Percentiles rank a stretch among this genome's conserved stretches.
Evolutionary conservation across 2,113 vertebrate species (phyloP).

Genomic region (Rhagologus leucostigma): DNA sequence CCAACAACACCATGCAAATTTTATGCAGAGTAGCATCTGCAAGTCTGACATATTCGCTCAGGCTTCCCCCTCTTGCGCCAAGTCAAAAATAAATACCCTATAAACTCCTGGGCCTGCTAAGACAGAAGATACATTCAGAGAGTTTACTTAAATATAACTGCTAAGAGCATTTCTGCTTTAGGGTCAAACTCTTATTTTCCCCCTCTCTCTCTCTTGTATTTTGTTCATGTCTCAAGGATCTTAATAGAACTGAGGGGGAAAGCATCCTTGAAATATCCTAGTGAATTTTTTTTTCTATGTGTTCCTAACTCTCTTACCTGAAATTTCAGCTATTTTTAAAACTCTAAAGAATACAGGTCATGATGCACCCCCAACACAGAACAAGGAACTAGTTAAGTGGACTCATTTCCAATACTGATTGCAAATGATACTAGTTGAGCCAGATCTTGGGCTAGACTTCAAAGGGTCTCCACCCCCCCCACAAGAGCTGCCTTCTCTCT

Average conservation of each 20-base stretch:
- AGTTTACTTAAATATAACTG: background rate
- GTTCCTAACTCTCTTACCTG: background rate
- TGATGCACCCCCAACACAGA: background rate
- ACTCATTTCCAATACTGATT: slow-evolving; percentile 33
- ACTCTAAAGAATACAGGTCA: background rate
- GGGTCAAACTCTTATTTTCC: background rate
- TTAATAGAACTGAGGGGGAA: background rate
- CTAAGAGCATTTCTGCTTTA: background rate
- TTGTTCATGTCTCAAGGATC: background rate
- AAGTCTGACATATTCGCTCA: background rate
- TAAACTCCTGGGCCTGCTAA: background rate
- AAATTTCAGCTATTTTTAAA: background rate
- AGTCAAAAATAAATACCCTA: slow-evolving; percentile 22
- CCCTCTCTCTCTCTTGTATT: background rate
- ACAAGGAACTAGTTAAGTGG: background rate
- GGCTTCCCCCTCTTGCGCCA: background rate
- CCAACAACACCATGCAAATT: background rate
- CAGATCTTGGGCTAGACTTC: background rate
- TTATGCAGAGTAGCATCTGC: background rate
- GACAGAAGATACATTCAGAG: background rate
- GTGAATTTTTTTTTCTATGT: background rate
- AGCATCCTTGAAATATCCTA: background rate
- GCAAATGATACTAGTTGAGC: background rate
- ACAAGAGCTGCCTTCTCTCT: background rate
- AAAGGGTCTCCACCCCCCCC: background rate